phyloP scores from a whole-genome alignment of 2,797 vertebrate genomes.

The Epinephelus malabaricus region DNA sequence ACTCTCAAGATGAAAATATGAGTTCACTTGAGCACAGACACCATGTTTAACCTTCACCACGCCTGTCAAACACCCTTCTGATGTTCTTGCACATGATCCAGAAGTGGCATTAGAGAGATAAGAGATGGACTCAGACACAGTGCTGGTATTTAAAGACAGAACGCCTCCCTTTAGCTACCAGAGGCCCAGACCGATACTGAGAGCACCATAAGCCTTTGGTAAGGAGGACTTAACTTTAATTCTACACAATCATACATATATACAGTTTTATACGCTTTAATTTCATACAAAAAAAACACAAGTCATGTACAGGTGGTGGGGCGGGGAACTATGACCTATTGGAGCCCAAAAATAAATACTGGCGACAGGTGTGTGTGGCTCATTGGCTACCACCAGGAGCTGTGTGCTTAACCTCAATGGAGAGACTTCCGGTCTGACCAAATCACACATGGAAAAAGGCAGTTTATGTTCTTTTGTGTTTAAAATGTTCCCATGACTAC shows the following conservation, averaged over 20 bases:
- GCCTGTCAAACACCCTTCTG: neutral
- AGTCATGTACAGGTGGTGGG: slow-evolving; percentile 71
- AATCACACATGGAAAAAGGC: slow-evolving; percentile 66
- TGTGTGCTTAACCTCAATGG: slow-evolving; percentile 70
- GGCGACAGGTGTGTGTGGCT: slow-evolving; percentile 50
- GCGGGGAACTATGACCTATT: slow-evolving; percentile 58
- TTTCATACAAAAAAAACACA: slow-evolving; percentile 84
- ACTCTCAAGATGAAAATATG: too few relatives aligned
- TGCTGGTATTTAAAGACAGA: slow-evolving; percentile 54
- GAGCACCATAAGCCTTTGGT: slow-evolving; percentile 63
- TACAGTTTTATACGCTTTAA: slow-evolving; percentile 86
- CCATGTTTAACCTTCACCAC: neutral
- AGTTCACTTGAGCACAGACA: neutral
- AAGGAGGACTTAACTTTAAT: slow-evolving; percentile 84
- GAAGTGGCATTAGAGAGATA: slow-evolving; percentile 13
- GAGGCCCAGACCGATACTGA: slow-evolving; percentile 41
- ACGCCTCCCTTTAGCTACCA: slow-evolving; percentile 49
- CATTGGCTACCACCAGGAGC: slow-evolving; percentile 48
- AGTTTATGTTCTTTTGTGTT: slow-evolving; percentile 55
- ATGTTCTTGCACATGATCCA: neutral
- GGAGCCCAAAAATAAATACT: slow-evolving; percentile 79
- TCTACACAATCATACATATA: slow-evolving; percentile 88
- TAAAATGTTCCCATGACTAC: slow-evolving; percentile 45
- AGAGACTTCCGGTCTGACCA: slow-evolving; percentile 51
- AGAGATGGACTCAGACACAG: slow-evolving; percentile 50